phyloP scores from a whole-genome alignment of 2,113 vertebrate species.

The Sakesphorus luctuosus region DNA sequence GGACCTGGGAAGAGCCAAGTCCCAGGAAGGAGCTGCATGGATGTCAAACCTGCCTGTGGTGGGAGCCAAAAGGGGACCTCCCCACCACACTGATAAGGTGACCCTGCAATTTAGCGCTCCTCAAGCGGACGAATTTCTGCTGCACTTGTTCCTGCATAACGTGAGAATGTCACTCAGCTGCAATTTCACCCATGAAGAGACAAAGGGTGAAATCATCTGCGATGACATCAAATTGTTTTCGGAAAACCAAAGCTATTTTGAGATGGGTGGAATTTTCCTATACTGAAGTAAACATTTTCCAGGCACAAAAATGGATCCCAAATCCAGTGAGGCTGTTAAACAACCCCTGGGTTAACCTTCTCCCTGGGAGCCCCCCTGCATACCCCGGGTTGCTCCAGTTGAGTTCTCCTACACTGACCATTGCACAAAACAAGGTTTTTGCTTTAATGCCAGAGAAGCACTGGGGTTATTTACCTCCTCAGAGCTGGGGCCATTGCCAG shows the following conservation, averaged over 20 bases:
- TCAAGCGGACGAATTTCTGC: not conserved
- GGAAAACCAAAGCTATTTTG: constrained; percentile 33
- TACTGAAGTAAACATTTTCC: not conserved
- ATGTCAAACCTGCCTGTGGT: not conserved
- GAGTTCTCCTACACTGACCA: constrained; percentile 35
- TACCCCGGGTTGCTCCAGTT: not conserved
- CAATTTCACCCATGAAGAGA: not conserved
- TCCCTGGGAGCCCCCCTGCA: not conserved
- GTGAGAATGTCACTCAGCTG: constrained; percentile 32
- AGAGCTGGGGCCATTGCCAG: not conserved
- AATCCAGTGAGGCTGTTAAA: not conserved
- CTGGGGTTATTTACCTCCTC: constrained; percentile 20
- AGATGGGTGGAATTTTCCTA: not conserved
- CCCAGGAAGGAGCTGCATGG: fast-evolving
- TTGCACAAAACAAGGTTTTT: constrained; percentile 17
- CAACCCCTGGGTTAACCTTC: not conserved
- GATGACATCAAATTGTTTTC: not conserved
- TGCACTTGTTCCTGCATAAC: not conserved
- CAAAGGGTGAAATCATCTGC: constrained; percentile 5
- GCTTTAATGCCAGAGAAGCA: not conserved
- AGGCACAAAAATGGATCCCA: not conserved
- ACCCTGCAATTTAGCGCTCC: not conserved
- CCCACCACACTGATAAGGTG: not conserved
- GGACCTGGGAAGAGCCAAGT: not conserved
- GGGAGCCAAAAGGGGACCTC: not conserved